phyloP scores from a whole-genome alignment of 2,113 vertebrate genomes.

The Mesembrinibis cayennensis region DNA sequence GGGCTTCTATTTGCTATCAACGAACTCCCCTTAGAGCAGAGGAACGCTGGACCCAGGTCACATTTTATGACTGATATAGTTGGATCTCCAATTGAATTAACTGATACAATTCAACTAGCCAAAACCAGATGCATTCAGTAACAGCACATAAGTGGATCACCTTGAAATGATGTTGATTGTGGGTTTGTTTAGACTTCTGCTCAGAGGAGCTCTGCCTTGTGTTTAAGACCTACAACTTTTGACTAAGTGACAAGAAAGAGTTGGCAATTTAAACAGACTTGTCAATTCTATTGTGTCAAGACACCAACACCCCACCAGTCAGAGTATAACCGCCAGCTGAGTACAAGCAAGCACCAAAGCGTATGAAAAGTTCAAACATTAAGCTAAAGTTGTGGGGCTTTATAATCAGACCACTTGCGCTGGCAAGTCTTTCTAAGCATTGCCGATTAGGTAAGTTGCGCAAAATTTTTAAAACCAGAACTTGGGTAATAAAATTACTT shows the following conservation, averaged over 20 bases:
- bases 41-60: not conserved
- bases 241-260: not conserved
- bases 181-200: not conserved
- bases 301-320: not conserved
- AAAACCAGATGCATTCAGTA: not conserved
- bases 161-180: fast-evolving
- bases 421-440: not conserved
- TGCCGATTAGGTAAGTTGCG: not conserved
- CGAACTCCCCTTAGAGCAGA: not conserved
- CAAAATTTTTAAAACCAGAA: conserved; percentile 22
- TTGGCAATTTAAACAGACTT: not conserved
- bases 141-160: not conserved
- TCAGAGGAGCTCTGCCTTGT: not conserved
- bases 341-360: not conserved
- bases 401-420: not conserved
- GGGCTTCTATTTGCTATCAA: not conserved
- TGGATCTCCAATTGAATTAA: not conserved
- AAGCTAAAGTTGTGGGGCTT: not conserved
- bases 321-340: not conserved
- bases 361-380: not conserved
- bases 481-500: conserved; percentile 44
- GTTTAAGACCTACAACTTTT: not conserved
- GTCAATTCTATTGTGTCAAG: fast-evolving
- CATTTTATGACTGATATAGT: not conserved
- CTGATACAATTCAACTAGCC: not conserved